Percentiles rank a stretch among this genome's conserved stretches.
Evolutionary conservation across 2,888 invertebrate genomes (phyloP).

Genomic region (Tryphoninae sp.): DNA sequence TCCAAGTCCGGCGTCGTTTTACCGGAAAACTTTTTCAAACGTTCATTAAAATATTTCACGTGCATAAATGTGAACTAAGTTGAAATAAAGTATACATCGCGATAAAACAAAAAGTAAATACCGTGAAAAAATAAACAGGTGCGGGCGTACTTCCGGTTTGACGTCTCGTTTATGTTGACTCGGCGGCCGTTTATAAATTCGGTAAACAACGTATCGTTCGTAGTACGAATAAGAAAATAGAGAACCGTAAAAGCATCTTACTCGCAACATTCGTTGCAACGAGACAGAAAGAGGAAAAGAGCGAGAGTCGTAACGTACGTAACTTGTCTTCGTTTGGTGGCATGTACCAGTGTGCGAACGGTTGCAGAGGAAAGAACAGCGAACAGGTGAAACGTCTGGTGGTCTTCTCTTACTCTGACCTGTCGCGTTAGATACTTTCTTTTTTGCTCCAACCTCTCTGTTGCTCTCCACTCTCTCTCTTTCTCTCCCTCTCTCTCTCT

Average conservation of each 20-base stretch:
- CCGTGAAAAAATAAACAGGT: too few species aligned
- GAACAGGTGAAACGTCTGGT: conserved; percentile 28
- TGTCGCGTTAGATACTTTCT: conserved; percentile 18
- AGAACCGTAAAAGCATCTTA: not conserved
- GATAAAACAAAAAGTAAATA: too few species aligned
- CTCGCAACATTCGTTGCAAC: conserved; percentile 10
- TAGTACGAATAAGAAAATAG: conserved; percentile 14
- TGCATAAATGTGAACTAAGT: too few species aligned
- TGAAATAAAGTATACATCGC: too few species aligned
- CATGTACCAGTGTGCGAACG: not conserved
- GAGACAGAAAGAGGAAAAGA: conserved; percentile 3
- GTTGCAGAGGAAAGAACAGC: conserved; percentile 11
- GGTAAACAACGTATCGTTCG: conserved; percentile 12
- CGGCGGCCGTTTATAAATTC: not conserved
- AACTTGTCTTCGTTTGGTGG: conserved; percentile 57
- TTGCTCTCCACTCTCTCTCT: not conserved
- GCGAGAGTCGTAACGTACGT: conserved; percentile 36
- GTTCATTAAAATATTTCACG: too few species aligned
- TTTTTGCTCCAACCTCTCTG: not conserved
- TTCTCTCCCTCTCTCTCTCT: not conserved
- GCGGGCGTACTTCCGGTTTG: not conserved
- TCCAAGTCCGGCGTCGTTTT: conserved; percentile 1
- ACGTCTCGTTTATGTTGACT: not conserved
- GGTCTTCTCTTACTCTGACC: conserved; percentile 34
- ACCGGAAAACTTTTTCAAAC: not conserved